Percentiles rank a stretch among this genome's conserved stretches.
These are phyloP conservation scores for Yasuhikotakia modesta DNA, from an alignment of 2,797 vertebrate genomes.

Conservation along the genomic window DNA sequence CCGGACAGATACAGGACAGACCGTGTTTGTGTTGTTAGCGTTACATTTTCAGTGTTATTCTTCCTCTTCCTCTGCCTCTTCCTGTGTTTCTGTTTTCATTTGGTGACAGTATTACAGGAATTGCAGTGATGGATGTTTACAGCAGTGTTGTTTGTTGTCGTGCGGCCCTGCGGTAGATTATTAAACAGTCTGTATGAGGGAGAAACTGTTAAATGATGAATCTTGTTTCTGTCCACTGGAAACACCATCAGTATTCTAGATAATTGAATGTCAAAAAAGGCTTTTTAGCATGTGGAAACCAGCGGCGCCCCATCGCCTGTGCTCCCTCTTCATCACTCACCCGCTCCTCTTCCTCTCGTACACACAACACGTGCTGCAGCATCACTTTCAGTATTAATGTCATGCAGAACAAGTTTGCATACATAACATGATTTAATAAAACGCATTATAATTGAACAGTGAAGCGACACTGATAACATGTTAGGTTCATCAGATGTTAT, in stretches of 20 bases:
- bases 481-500: too few species aligned
- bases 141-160: constrained; percentile 7
- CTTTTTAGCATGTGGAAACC: constrained; percentile 10
- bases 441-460: too few species aligned
- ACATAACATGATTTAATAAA: background rate
- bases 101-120: constrained; percentile 47
- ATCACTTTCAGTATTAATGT: background rate
- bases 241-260: constrained; percentile 50
- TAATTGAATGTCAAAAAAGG: constrained; percentile 34
- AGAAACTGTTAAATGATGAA: constrained; percentile 8
- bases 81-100: constrained; percentile 6
- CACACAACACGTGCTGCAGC: background rate
- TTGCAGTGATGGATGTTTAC: background rate
- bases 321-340: constrained; percentile 19
- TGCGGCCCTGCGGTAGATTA: constrained; percentile 4
- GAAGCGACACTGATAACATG: too few species aligned
- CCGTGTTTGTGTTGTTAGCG: background rate
- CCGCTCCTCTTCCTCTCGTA: constrained; percentile 10
- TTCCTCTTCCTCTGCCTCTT: background rate
- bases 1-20: background rate
- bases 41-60: constrained; percentile 1
- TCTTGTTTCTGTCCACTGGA: constrained; percentile 8
- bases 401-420: background rate
- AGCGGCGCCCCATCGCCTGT: background rate
- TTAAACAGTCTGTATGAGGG: constrained; percentile 19